These are phyloP conservation scores for Mormyrus proboscirostris DNA, from an alignment of 2,797 vertebrate species.

Conservation along the genomic window DNA sequence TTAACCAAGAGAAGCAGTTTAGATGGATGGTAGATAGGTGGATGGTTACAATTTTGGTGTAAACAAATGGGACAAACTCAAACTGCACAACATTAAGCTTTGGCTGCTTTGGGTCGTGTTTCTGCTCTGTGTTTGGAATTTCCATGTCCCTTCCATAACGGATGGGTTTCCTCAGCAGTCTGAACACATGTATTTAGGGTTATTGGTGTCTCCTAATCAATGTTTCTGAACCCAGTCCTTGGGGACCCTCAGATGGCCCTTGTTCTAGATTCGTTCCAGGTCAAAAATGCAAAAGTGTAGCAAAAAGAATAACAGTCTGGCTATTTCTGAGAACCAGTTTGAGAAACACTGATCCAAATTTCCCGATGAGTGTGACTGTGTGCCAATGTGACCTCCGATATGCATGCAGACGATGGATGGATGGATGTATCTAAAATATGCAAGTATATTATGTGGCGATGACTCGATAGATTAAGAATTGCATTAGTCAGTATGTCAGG, in stretches of 20 bases:
- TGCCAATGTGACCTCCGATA: neutral
- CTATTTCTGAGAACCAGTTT: neutral
- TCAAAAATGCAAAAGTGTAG: neutral
- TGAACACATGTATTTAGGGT: neutral
- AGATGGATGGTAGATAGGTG: too few species aligned
- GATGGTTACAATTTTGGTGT: too few species aligned
- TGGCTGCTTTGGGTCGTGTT: too few species aligned
- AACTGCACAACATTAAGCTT: too few species aligned
- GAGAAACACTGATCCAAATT: neutral
- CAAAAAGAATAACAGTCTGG: neutral
- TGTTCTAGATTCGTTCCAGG: neutral
- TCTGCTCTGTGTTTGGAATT: neutral
- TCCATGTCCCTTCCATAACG: neutral
- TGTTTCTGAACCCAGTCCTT: neutral
- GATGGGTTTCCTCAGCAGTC: neutral
- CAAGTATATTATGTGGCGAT: neutral
- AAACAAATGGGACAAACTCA: too few species aligned
- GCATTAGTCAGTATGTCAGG: neutral
- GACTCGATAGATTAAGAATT: neutral
- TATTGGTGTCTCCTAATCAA: neutral
- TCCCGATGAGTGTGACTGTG: neutral
- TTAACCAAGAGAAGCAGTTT: too few species aligned
- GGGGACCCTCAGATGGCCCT: neutral
- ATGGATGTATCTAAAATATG: neutral
- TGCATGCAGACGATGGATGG: neutral